Evolutionary conservation across 1,140 invertebrate genomes (phyloP), one percentile per base, ranked within the genome.

Genomic region (Drosophila nikananu): DNA sequence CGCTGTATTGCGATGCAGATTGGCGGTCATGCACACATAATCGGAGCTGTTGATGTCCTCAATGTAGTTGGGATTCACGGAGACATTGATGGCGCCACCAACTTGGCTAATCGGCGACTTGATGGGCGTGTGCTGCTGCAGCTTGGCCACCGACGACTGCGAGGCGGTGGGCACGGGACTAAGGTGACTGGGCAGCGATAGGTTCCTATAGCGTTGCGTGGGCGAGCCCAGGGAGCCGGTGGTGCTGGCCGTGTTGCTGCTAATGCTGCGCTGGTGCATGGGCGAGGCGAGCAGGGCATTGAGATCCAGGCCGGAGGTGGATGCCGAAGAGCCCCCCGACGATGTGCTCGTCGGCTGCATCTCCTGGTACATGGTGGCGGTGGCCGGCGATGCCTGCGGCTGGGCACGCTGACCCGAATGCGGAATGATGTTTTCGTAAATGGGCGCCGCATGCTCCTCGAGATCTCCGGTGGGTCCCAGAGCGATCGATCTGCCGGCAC

Each of bases 341-440:
- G 58, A 72, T 10, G 73, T 62, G 42, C 70, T 63, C 41, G 83
- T 60, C 42, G 81, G 63, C 60, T 83, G 83, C 68, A 74, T 73
- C 70, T 74, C 71, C 77, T 92, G 92, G 75, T 93, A 92, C 48
- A 93, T 93, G 39, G 75, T 91, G 46, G 91, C 90, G 35, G 90
- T 92, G 21, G 92, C 91, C 37, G 92, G 91, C 23, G 91, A 91
- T 13, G 90, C 91, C 66, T 93, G 92, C 12, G 92, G 92, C 74
- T 93, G 92, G 2, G 92, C 92, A 25, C 91, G 70, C 60, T 93
- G 92, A 0, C 92, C 87, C 46, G 91, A 90, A 61, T 95, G 94
- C 44, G 95, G 95, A 70, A 96, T 95, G 41, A 96, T 94, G 86
- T 96, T 96, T 93, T 97, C 96, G 92, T 96, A 96, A 8, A 96